Conservation (phyloP, 2,888 invertebrate species). For the Gibbula magus region DNA sequence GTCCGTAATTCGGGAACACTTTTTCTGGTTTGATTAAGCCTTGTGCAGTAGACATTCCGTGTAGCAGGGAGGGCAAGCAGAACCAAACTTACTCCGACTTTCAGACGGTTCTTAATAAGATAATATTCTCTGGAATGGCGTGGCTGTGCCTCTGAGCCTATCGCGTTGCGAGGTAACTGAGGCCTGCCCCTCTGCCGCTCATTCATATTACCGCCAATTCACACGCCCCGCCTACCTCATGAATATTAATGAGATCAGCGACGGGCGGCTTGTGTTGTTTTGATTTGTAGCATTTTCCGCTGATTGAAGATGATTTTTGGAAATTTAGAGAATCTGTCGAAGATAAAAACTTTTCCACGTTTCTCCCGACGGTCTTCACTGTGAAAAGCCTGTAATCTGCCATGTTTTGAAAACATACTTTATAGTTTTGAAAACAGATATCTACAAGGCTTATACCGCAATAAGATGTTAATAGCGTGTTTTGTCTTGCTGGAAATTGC, state of each 20-base stretch:
- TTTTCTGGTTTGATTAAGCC: constrained; percentile 18
- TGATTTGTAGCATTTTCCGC: constrained; percentile 5
- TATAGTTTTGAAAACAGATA: constrained; percentile 13
- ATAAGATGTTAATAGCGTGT: neutral
- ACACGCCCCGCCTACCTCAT: constrained; percentile 20
- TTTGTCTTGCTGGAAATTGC: neutral
- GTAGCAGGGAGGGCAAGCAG: neutral
- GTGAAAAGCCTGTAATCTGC: neutral
- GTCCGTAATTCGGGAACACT: constrained; percentile 6
- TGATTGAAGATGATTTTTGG: constrained; percentile 12
- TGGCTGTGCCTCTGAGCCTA: neutral
- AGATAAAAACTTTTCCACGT: neutral
- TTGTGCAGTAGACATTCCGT: constrained; percentile 10
- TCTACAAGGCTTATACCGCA: neutral
- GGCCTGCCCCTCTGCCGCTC: neutral
- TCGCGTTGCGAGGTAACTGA: neutral
- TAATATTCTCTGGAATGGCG: constrained; percentile 14
- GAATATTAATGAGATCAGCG: constrained; percentile 22
- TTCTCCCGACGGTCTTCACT: neutral
- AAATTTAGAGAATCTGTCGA: neutral
- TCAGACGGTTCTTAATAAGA: constrained; percentile 13
- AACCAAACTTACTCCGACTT: constrained; percentile 1
- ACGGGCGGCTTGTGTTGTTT: constrained; percentile 4
- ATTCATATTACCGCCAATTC: constrained; percentile 24
- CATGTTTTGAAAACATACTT: constrained; percentile 2